These are phyloP conservation scores for Drosophila sp. DNA, from an alignment of 1,140 invertebrate genomes.

Conservation along the genomic window DNA sequence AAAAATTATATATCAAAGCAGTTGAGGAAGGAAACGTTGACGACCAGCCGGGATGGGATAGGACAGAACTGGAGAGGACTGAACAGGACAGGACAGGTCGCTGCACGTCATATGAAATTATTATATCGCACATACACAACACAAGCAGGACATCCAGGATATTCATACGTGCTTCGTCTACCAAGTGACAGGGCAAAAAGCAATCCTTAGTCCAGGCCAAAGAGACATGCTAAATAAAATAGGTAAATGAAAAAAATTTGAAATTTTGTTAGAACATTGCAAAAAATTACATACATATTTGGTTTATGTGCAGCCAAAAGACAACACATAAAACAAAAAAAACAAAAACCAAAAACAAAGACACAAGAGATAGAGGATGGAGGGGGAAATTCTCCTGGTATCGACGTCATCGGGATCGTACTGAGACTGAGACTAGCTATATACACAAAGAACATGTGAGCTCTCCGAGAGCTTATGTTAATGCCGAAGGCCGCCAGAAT, in stretches of 20 bases:
- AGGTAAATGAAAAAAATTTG: slow-evolving; percentile 69
- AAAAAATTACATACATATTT: slow-evolving; percentile 82
- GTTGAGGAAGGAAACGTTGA: slow-evolving; percentile 50
- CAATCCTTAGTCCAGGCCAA: slow-evolving; percentile 45
- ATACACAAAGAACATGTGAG: slow-evolving; percentile 1
- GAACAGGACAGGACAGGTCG: slow-evolving; percentile 35
- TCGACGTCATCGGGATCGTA: slow-evolving; percentile 30
- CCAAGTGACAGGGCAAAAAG: slow-evolving; percentile 55
- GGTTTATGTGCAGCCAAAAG: slow-evolving; percentile 58
- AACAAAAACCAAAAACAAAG: slow-evolving; percentile 38
- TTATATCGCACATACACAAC: slow-evolving; percentile 64
- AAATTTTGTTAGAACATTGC: slow-evolving; percentile 81
- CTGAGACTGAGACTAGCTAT: not conserved
- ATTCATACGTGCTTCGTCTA: slow-evolving; percentile 71
- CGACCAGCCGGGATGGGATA: slow-evolving; percentile 1
- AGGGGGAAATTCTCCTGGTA: slow-evolving; percentile 7
- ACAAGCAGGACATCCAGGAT: slow-evolving; percentile 66
- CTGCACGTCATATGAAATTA: slow-evolving; percentile 80
- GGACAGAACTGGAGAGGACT: slow-evolving; percentile 12
- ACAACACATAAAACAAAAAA: slow-evolving; percentile 14
- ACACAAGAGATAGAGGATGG: slow-evolving; percentile 22
- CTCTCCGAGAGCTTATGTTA: slow-evolving; percentile 61
- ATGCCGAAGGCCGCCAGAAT: slow-evolving; percentile 57
- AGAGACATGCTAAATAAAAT: slow-evolving; percentile 72
- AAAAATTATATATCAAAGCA: slow-evolving; percentile 83